Conservation (phyloP, 2,797 vertebrate genomes). For the Gymnothorax reevesii region DNA sequence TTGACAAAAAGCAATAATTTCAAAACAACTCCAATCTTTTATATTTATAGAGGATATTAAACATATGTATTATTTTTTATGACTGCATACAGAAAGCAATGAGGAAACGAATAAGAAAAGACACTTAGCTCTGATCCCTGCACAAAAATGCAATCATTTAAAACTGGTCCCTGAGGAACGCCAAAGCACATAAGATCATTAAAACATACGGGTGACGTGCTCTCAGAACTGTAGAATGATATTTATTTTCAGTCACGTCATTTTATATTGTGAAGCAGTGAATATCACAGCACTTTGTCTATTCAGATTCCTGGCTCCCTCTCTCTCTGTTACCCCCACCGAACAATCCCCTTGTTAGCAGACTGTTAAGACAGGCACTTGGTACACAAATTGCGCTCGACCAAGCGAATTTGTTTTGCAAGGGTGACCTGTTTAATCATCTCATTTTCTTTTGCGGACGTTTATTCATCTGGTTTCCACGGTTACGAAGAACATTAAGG, state of each 20-base stretch:
- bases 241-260: neutral
- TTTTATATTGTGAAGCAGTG: constrained; percentile 6
- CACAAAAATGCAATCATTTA: neutral
- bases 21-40: neutral
- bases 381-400: constrained; percentile 81
- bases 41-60: neutral
- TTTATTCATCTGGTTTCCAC: constrained; percentile 99
- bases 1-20: too few relatives aligned
- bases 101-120: neutral
- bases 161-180: neutral
- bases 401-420: constrained; percentile 98
- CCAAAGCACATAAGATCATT: neutral
- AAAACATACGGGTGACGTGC: neutral
- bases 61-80: neutral
- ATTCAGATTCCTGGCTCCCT: constrained; percentile 27
- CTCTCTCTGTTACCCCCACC: constrained; percentile 69
- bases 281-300: constrained; percentile 32
- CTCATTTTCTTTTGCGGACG: constrained; percentile 99
- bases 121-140: neutral
- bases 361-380: constrained; percentile 80
- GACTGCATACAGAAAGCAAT: neutral
- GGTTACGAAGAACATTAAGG: constrained; percentile 99
- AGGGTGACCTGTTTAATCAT: constrained; percentile 99
- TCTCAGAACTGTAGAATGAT: neutral
- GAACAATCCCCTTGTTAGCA: constrained; percentile 85